Evolutionary conservation across 2,797 vertebrate species (phyloP).

Genomic region (Brachyrhaphis roseni): DNA sequence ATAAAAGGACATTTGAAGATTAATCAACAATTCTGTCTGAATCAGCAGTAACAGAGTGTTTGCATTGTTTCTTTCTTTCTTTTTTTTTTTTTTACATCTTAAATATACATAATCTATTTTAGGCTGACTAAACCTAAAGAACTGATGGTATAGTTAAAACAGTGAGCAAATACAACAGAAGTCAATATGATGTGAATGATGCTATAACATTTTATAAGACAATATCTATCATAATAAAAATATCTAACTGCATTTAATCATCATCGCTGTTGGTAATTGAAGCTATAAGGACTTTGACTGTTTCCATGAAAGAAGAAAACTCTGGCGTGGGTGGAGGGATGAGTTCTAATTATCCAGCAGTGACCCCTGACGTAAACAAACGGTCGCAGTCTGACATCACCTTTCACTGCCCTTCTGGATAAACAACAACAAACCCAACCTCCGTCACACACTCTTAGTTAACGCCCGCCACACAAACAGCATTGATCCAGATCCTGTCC

Average conservation of each 20-base stretch:
- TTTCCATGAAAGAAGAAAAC: constrained; percentile 15
- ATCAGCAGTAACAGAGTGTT: neutral
- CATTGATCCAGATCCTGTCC: constrained; percentile 68
- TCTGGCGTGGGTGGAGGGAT: neutral
- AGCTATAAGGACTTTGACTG: neutral
- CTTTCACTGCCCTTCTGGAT: constrained; percentile 40
- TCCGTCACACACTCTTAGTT: constrained; percentile 65
- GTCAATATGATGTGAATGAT: neutral
- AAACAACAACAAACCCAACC: constrained; percentile 57
- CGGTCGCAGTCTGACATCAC: constrained; percentile 41
- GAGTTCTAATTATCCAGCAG: constrained; percentile 45
- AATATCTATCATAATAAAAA: neutral
- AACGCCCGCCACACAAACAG: constrained; percentile 60
- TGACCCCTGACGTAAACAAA: constrained; percentile 32
- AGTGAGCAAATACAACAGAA: neutral
- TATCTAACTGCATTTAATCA: constrained; percentile 13
- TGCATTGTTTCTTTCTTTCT: neutral
- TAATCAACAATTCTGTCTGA: constrained; percentile 29
- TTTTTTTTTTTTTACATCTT: neutral
- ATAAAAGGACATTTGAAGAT: constrained; percentile 26
- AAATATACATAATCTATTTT: neutral
- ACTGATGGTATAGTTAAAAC: too few relatives aligned
- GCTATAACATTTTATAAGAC: neutral
- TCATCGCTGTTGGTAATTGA: constrained; percentile 2
- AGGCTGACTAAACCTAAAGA: neutral